Base-by-base conservation (phyloP, 2,797 vertebrate genomes). In the Moxostoma hubbsi region DNA sequence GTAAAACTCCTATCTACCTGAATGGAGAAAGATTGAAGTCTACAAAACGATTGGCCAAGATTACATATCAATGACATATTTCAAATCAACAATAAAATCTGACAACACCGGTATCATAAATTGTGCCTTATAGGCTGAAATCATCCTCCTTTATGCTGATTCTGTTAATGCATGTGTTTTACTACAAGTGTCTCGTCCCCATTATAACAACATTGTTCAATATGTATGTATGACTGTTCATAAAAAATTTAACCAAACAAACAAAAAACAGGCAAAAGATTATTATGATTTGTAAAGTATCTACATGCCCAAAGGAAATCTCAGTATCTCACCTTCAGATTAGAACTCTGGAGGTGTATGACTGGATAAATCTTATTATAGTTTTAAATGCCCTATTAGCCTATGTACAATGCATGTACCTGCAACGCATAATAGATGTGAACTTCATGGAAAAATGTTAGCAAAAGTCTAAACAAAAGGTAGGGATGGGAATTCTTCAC, bases 381-480 rank as follows among this genome's bases (percentile, higher is more conserved):
- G 77, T 58, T 54, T 63, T 64, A 49, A 79, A 51, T 75, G 71
- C 47, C 76, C 59, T 63, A 47, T 80, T 73, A 79, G 77, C 9
- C 61, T 36, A 83, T 83, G 66, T 55, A 80, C 80, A 75, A 82
- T 80, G 24, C 81, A 83, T 79, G 61, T 53, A 79, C 9, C 61
- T 71, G 68, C 43, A 16, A 72, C 79, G 55, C 77, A 83, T 83
- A 79, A 82, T 85, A 74, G 69, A 85, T 82, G 73, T 65, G 73
- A 69, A 71, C 79, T 80, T 85, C 54, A 80, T 49, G 49, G 74
- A 36, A 66, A 79, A 75, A 82, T 82, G 73, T 62, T 85, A 78
- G 62, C 65, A 77, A 85, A 85, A 82, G 75, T 78, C 81, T 73
- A 82, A 73, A 79, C 73, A 66, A 82, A 75, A 66, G 61, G 83